Conservation (phyloP, 2,113 vertebrate genomes). For the Calcarius ornatus region DNA sequence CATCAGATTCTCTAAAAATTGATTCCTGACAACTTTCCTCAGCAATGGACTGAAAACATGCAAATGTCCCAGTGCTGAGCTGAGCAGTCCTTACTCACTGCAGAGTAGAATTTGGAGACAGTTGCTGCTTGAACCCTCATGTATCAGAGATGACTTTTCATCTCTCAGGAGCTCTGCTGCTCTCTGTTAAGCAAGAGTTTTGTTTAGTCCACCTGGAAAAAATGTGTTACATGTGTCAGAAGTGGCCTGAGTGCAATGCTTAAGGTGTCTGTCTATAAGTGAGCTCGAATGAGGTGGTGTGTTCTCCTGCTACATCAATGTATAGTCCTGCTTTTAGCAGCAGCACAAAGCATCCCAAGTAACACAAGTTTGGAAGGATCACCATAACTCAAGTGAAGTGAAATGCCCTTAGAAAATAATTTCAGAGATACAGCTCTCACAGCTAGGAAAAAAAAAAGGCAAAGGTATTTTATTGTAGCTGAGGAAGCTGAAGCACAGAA, state of each 20-base stretch:
- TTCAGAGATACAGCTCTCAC: neutral
- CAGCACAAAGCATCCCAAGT: neutral
- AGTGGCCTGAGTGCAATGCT: fast-evolving
- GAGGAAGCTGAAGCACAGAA: neutral
- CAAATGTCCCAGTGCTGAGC: fast-evolving
- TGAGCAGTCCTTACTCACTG: neutral
- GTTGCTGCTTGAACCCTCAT: neutral
- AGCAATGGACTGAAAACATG: neutral
- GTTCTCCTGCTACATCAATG: neutral
- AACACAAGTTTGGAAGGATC: neutral
- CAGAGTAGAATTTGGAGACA: fast-evolving
- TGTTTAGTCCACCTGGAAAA: neutral
- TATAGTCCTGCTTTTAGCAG: neutral
- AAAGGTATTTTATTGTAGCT: neutral
- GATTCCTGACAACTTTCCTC: neutral
- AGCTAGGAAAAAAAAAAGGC: neutral
- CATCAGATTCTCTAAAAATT: neutral
- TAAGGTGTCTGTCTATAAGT: neutral
- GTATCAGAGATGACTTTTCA: neutral
- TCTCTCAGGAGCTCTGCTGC: neutral
- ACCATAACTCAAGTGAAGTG: neutral
- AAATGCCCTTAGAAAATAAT: neutral
- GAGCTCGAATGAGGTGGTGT: neutral
- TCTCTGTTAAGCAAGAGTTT: neutral
- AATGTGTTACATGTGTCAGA: neutral